Evolutionary conservation across 2,888 invertebrate genomes (phyloP).

Genomic region (Protonemura montana): DNA sequence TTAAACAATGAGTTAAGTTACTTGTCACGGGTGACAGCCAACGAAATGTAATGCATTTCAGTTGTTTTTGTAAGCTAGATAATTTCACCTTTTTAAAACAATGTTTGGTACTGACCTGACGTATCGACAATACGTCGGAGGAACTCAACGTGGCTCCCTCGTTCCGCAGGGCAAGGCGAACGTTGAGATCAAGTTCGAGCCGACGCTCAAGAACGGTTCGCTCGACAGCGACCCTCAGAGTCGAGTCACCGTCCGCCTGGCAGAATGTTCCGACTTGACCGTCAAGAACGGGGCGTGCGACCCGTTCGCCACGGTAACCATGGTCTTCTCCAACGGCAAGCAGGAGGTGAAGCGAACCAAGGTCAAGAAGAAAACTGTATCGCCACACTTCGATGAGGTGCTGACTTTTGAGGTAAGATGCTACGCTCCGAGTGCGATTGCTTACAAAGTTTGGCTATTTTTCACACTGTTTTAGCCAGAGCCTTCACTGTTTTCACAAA

Average conservation of each 20-base stretch:
- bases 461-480: too few relatives aligned
- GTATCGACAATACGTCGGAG: too few relatives aligned
- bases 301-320: slow-evolving; percentile 84
- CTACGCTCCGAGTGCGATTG: too few relatives aligned
- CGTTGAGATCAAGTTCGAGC: slow-evolving; percentile 77
- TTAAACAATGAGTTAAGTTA: too few relatives aligned
- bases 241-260: slow-evolving; percentile 68
- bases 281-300: slow-evolving; percentile 91
- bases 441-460: too few relatives aligned
- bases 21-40: too few relatives aligned
- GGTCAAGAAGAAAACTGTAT: slow-evolving; percentile 88
- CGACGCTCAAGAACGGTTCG: slow-evolving; percentile 65
- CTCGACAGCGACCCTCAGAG: slow-evolving; percentile 55
- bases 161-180: slow-evolving; percentile 72
- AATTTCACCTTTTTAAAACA: too few relatives aligned
- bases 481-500: too few relatives aligned
- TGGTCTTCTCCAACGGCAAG: slow-evolving; percentile 81
- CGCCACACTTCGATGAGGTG: slow-evolving; percentile 87
- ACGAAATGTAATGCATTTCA: too few relatives aligned
- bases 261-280: slow-evolving; percentile 87
- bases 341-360: slow-evolving; percentile 82
- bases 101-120: too few relatives aligned
- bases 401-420: slow-evolving; percentile 74
- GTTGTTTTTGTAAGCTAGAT: too few relatives aligned
- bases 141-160: neutral